Evolutionary conservation across 2,888 invertebrate species (phyloP), one percentile per base, ranked within the genome.

Genomic region (Trimorus sp.): DNA sequence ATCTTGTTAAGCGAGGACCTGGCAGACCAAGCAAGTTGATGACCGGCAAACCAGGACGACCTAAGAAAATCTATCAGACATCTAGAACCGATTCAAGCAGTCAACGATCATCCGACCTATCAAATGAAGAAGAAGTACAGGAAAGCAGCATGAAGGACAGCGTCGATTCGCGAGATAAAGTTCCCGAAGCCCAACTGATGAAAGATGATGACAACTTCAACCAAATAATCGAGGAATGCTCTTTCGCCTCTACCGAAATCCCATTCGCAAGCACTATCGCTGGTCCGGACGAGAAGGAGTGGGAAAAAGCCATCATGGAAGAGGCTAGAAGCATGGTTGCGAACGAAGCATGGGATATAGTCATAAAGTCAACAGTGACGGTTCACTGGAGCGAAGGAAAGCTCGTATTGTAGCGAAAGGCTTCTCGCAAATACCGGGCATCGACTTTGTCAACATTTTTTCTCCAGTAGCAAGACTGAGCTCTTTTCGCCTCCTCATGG

Each of bases 381-480:
- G 48, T 48, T 48, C 48, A 12, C 51, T 84, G 11, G 79, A 81
- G 38, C 48, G 68, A 38, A 58, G 79, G 58, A 84, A 84, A 56
- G 82, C 84, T 6, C 45, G 84, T 48, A 40, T 84, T 3, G 84
- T 85, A 9, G 84, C 83, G n/a, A 62, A 65, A 58, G 83, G 78
- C 0, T 85, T 82, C 40, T 48, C 79, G 7, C 80, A 85, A 51
- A 73, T 74, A 45, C 82, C 78, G 14, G 77, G 84, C 2, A 53
- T 84, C 36, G 75, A 84, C 53, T 84, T 75, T 36, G 16, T 80
- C 12, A 76, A 83, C 15, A 82, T 74, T 1, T 59, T 59, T 16
- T 11, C 59, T 11, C 59, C 59, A 42, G 59, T 59, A 9, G 59
- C 59, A 2, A 73, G 82, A 0, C 26, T 84, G 7, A 60, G 78